These are phyloP conservation scores for Lemur catta DNA, from an alignment of 2,797 vertebrate species.

Conservation along the genomic window DNA sequence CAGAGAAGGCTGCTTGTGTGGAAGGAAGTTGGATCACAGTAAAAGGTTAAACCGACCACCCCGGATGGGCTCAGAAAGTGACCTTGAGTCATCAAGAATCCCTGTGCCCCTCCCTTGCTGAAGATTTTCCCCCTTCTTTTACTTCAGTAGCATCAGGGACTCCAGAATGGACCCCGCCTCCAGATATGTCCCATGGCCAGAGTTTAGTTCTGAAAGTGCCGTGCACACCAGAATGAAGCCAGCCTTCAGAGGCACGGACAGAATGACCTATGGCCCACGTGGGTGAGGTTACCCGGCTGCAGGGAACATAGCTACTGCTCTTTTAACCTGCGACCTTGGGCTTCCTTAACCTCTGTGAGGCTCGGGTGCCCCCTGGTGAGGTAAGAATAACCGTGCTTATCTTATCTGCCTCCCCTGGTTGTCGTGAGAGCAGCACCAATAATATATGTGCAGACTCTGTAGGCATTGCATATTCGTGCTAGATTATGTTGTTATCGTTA, in stretches of 20 bases:
- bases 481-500: background rate
- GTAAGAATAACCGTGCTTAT: background rate
- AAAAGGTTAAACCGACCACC: background rate
- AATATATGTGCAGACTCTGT: background rate
- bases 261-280: background rate
- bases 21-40: background rate
- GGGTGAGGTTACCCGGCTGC: background rate
- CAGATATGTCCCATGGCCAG: background rate
- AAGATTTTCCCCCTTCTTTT: background rate
- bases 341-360: background rate
- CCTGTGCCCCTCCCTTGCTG: background rate
- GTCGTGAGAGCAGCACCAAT: background rate
- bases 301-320: background rate
- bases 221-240: background rate
- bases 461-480: background rate
- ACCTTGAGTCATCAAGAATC: background rate
- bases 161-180: background rate
- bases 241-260: background rate
- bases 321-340: background rate
- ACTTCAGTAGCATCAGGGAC: background rate
- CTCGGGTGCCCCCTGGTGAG: background rate
- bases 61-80: background rate
- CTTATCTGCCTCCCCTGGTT: background rate
- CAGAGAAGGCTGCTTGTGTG: background rate
- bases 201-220: background rate